phyloP scores from a whole-genome alignment of 2,888 invertebrate genomes.

The Nycteola revayana region DNA sequence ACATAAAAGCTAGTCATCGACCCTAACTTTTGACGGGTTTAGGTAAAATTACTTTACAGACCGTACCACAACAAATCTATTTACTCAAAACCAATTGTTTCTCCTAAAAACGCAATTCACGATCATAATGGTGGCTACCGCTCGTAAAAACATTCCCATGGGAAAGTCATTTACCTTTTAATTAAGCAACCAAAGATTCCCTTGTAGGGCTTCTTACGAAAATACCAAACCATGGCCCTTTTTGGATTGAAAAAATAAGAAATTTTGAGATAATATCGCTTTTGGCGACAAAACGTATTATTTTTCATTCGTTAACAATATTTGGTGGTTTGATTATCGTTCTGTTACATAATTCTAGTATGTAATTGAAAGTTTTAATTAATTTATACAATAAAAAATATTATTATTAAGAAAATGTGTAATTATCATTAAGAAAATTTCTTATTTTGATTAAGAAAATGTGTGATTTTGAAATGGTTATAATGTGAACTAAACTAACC shows the following conservation, averaged over 20 bases:
- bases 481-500: no score
- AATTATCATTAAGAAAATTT: no score
- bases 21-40: no score
- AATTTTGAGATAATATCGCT: slow-evolving; percentile 5
- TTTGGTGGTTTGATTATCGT: no score
- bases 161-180: slow-evolving; percentile 68
- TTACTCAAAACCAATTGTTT: slow-evolving; percentile 12
- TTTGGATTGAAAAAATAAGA: slow-evolving; percentile 14
- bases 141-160: slow-evolving; percentile 42
- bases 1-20: no score
- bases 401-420: no score
- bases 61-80: background rate
- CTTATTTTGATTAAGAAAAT: no score
- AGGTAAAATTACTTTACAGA: no score
- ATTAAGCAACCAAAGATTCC: slow-evolving; percentile 53
- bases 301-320: slow-evolving; percentile 10
- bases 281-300: slow-evolving; percentile 10
- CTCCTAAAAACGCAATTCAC: slow-evolving; percentile 41
- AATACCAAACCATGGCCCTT: slow-evolving; percentile 38
- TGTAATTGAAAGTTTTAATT: no score
- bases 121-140: slow-evolving; percentile 28
- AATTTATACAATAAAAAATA: no score
- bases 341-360: no score
- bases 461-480: no score
- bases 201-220: slow-evolving; percentile 57